These are phyloP conservation scores for Ylistrum balloti DNA, from an alignment of 1,140 invertebrate genomes.

Conservation along the genomic window DNA sequence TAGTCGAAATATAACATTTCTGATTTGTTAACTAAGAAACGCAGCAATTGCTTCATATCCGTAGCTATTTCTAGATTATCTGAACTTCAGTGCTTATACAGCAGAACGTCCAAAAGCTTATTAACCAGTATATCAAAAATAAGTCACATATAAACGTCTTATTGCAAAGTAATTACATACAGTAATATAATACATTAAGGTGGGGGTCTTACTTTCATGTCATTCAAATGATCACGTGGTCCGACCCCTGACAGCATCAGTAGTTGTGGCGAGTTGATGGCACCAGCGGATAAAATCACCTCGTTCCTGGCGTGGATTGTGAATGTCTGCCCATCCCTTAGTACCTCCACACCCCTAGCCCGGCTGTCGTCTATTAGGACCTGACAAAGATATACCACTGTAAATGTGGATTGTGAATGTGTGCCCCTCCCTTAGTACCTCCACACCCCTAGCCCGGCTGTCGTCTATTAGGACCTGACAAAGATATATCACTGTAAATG, in stretches of 20 bases:
- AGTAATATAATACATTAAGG: no score
- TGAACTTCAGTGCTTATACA: no score
- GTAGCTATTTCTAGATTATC: no score
- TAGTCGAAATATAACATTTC: no score
- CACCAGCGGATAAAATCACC: slow-evolving; percentile 90
- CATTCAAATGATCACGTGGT: slow-evolving; percentile 82
- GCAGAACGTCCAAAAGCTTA: no score
- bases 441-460: slow-evolving; percentile 75
- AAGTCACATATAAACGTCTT: no score
- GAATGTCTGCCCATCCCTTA: slow-evolving; percentile 79
- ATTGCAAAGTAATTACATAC: no score
- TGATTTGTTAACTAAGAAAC: no score
- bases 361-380: slow-evolving; percentile 60
- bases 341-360: slow-evolving; percentile 78
- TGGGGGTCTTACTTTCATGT: slow-evolving; percentile 48
- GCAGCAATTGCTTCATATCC: no score
- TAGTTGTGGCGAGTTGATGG: slow-evolving; percentile 93
- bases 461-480: slow-evolving; percentile 61
- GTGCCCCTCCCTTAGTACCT: slow-evolving; percentile 75
- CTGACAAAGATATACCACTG: background rate
- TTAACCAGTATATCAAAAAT: no score
- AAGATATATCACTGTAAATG: background rate
- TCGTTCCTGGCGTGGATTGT: slow-evolving; percentile 89
- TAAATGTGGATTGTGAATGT: slow-evolving; percentile 84
- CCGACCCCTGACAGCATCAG: slow-evolving; percentile 96